Percentiles rank a stretch among this genome's conserved stretches.
These are phyloP conservation scores for Acheta domesticus DNA, from an alignment of 2,888 invertebrate genomes.

Conservation along the genomic window DNA sequence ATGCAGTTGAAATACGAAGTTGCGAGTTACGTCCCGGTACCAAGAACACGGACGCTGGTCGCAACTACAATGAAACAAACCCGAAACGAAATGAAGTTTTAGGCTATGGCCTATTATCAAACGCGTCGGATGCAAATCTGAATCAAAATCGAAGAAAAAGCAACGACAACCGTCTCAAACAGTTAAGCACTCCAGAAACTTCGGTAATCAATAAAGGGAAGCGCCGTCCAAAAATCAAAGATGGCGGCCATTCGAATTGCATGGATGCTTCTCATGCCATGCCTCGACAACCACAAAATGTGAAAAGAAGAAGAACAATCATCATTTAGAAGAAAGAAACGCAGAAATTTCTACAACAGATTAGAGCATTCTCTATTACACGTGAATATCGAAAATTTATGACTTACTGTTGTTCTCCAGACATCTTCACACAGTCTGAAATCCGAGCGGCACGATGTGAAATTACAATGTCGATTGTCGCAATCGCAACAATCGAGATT, in stretches of 20 bases:
- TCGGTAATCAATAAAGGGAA: slow-evolving; percentile 48
- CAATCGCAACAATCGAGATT: slow-evolving; percentile 26
- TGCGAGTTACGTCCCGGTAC: not conserved
- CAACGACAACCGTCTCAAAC: slow-evolving; percentile 20
- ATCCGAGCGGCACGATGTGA: slow-evolving; percentile 26
- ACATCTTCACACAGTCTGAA: slow-evolving; percentile 29
- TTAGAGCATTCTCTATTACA: not conserved
- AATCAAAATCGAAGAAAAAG: not conserved
- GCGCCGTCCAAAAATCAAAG: slow-evolving; percentile 32
- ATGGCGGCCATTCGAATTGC: slow-evolving; percentile 33
- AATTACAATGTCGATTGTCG: slow-evolving; percentile 31
- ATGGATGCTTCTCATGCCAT: slow-evolving; percentile 20
- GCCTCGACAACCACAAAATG: slow-evolving; percentile 20
- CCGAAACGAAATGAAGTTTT: not conserved
- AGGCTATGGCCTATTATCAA: not conserved
- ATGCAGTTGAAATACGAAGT: not conserved
- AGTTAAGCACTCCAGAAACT: slow-evolving; percentile 43
- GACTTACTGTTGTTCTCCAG: slow-evolving; percentile 31
- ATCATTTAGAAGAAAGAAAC: not conserved
- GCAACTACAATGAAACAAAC: not conserved
- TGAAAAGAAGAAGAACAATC: not conserved
- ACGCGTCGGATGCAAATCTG: not conserved
- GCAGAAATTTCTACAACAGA: not conserved
- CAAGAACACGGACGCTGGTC: not conserved
- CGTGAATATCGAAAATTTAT: not conserved